Percentiles rank a stretch among this genome's conserved stretches.
Conservation (phyloP, 2,888 invertebrate species). For the Platynereis dumerilii region DNA sequence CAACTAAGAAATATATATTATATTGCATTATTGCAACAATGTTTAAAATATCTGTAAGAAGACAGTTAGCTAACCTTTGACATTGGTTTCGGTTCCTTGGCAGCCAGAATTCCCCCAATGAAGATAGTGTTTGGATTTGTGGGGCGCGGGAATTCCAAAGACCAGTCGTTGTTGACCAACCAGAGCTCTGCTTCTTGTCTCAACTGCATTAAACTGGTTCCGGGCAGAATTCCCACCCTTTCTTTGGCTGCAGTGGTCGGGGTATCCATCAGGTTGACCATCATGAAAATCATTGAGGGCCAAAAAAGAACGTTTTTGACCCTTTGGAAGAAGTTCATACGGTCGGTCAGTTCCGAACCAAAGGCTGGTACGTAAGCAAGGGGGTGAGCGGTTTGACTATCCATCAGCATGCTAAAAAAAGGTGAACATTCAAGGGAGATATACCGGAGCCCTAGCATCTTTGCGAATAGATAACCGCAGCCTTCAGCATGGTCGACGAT, state of each 20-base stretch:
- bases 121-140: conserved; percentile 17
- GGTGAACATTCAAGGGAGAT: conserved; percentile 14
- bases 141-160: conserved; percentile 17
- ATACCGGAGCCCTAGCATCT: conserved; percentile 9
- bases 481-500: conserved; percentile 15
- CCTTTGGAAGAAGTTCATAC: conserved; percentile 11
- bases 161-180: conserved; percentile 13
- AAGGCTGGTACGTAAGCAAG: conserved; percentile 18
- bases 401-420: conserved; percentile 8
- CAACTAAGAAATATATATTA: no score
- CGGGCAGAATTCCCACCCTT: neutral
- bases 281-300: neutral
- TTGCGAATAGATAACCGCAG: conserved; percentile 16
- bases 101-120: conserved; percentile 14
- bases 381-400: conserved; percentile 12
- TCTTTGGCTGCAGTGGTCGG: neutral
- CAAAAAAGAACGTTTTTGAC: neutral
- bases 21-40: no score
- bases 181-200: conserved; percentile 15
- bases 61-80: no score
- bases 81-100: neutral
- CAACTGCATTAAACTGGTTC: neutral
- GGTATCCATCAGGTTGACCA: neutral
- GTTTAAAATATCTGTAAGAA: neutral
- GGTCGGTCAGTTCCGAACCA: conserved; percentile 15